Base-by-base conservation (phyloP, 2,113 vertebrate species). In the Percopsis transmontana region DNA sequence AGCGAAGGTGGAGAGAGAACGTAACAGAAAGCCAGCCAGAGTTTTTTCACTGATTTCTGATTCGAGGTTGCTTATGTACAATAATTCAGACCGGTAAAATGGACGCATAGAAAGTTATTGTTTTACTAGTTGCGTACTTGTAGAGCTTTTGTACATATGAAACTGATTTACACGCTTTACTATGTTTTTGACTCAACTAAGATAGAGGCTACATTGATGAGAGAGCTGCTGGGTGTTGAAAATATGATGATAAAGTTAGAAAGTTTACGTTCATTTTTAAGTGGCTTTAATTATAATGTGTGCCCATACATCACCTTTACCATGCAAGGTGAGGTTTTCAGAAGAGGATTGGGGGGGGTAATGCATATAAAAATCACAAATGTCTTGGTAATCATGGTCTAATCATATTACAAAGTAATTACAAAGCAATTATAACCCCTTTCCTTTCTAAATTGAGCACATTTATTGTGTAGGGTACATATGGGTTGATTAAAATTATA, bases 321-420 rank as follows among this genome's bases (percentile, higher is more conserved):
- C 53, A 50, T 61, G 0, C 3, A 57, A 40, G 27, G 70, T 61
- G 38, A 42, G 71, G 65, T 52, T 45, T 79, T 58, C 21, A 42
- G 48, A 62, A 69, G 64, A 68, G 13, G 5, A 10, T 23, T 16
- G 19, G 48, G 54, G 69, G 41, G n/a, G 48, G 2, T 4, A 1
- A 77, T 71, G 42, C 60, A 21, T 81, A 85, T 82, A 81, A 82
- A 89, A 77, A 72, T 80, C 15, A 42, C 73, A 70, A 79, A 76
- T 58, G 80, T 80, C 58, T 42, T 60, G 59, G 77, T 88, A 88
- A 90, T 88, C 77, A 79, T 62, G 42, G 71, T 79, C 55, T 85
- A 86, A 88, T 87, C 87, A 79, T 85, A 84, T 85, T 82, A 85
- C 72, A 85, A 74, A 78, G 80, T 78, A 90, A 88, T 90, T 87